These are phyloP conservation scores for Drosophila novamexicana DNA, from an alignment of 1,140 invertebrate genomes.

Conservation along the genomic window DNA sequence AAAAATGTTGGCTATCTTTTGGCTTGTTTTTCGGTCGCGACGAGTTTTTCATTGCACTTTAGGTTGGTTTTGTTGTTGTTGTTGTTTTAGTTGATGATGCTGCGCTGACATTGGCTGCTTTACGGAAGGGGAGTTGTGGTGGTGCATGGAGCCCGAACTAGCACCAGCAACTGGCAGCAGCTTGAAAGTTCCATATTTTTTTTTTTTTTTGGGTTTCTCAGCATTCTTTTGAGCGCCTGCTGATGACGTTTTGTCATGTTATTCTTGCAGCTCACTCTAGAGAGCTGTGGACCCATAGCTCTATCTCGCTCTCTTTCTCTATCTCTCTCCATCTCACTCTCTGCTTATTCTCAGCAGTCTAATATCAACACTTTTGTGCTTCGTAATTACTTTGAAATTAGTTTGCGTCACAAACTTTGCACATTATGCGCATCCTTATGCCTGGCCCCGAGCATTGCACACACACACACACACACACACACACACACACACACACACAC, in stretches of 20 bases:
- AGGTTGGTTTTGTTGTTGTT: constrained; percentile 1
- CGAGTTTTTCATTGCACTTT: constrained; percentile 19
- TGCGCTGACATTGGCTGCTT: constrained; percentile 11
- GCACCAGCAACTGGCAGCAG: constrained; percentile 35
- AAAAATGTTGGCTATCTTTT: constrained; percentile 19
- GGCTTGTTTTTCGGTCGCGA: constrained; percentile 18
- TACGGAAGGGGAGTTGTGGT: no score
- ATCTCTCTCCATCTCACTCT: neutral
- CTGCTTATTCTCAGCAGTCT: constrained; percentile 61
- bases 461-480: constrained; percentile 31
- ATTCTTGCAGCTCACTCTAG: constrained; percentile 55
- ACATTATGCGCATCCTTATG: constrained; percentile 82
- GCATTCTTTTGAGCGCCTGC: constrained; percentile 46
- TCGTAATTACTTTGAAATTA: constrained; percentile 83
- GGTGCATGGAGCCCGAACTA: constrained; percentile 1
- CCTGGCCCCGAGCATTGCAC: constrained; percentile 46
- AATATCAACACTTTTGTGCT: constrained; percentile 83
- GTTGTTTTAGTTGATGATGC: constrained; percentile 4
- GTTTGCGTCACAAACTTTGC: constrained; percentile 81
- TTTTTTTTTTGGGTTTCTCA: constrained; percentile 26
- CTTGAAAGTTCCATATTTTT: constrained; percentile 41
- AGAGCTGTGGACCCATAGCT: neutral
- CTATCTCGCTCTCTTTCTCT: neutral
- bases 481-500: constrained; percentile 26
- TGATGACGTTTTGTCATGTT: constrained; percentile 77